These are phyloP conservation scores for Nomada ferruginata DNA, from an alignment of 2,888 invertebrate species.

Conservation along the genomic window DNA sequence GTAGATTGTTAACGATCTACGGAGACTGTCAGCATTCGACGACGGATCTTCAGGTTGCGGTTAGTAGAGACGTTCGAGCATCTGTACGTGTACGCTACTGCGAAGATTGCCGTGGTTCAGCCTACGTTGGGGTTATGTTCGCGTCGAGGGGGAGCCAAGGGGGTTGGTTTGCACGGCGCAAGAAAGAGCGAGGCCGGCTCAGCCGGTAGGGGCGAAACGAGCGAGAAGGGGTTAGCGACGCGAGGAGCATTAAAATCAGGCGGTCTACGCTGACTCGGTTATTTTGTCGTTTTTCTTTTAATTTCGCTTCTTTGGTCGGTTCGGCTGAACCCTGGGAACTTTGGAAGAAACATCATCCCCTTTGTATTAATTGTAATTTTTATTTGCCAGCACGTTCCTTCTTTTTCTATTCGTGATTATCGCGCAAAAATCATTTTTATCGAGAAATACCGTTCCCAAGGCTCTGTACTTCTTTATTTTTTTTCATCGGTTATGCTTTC, in stretches of 20 bases:
- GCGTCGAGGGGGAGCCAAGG: constrained; percentile 8
- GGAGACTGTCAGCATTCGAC: constrained; percentile 32
- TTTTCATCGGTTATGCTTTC: not conserved
- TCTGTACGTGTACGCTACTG: constrained; percentile 55
- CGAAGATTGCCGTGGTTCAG: constrained; percentile 62
- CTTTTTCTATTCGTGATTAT: not conserved
- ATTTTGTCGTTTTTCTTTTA: constrained; percentile 22
- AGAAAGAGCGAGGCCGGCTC: constrained; percentile 20
- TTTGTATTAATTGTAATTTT: constrained; percentile 42
- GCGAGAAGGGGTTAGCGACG: constrained; percentile 1
- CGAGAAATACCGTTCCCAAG: not conserved
- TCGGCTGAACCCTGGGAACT: not conserved
- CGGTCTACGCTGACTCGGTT: constrained; percentile 29
- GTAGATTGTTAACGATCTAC: constrained; percentile 47
- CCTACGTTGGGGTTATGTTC: constrained; percentile 47
- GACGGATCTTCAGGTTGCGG: constrained; percentile 37
- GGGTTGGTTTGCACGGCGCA: constrained; percentile 37
- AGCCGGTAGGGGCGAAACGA: not conserved
- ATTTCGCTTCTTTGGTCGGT: not conserved
- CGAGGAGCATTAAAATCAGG: constrained; percentile 51
- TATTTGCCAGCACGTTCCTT: not conserved
- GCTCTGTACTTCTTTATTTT: not conserved
- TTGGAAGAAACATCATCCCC: not conserved
- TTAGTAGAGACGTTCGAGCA: constrained; percentile 31
- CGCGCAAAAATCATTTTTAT: not conserved